These are phyloP conservation scores for Psammodynastes pulverulentus DNA, from an alignment of 2,113 vertebrate genomes.

Conservation along the genomic window DNA sequence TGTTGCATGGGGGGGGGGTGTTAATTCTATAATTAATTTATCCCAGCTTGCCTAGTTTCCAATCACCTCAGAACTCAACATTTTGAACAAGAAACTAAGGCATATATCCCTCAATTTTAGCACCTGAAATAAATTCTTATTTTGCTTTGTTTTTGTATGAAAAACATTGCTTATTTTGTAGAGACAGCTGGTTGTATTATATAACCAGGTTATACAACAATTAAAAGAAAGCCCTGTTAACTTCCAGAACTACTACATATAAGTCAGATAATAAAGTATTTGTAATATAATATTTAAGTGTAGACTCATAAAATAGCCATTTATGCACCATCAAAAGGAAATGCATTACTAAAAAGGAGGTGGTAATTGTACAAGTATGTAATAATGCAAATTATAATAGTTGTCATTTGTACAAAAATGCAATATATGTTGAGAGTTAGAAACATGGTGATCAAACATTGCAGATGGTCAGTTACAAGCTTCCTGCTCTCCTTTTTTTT, in stretches of 20 bases:
- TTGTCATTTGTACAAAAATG: background rate
- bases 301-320: background rate
- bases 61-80: background rate
- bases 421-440: background rate
- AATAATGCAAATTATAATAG: background rate
- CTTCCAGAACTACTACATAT: background rate
- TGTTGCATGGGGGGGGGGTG: background rate
- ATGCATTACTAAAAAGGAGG: background rate
- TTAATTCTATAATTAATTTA: background rate
- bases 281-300: background rate
- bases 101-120: background rate
- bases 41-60: background rate
- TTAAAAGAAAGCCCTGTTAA: constrained; percentile 3
- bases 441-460: background rate
- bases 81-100: background rate
- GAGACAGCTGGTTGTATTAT: constrained; percentile 20
- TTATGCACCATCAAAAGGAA: background rate
- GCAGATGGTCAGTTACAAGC: background rate
- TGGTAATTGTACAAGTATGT: background rate
- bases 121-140: background rate
- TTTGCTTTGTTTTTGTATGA: background rate
- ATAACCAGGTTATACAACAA: constrained; percentile 3
- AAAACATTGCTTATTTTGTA: constrained; percentile 3
- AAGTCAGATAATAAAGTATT: constrained; percentile 1
- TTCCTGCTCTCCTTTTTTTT: background rate